phyloP scores from a whole-genome alignment of 2,113 vertebrate species.

The Tyrannus savana region DNA sequence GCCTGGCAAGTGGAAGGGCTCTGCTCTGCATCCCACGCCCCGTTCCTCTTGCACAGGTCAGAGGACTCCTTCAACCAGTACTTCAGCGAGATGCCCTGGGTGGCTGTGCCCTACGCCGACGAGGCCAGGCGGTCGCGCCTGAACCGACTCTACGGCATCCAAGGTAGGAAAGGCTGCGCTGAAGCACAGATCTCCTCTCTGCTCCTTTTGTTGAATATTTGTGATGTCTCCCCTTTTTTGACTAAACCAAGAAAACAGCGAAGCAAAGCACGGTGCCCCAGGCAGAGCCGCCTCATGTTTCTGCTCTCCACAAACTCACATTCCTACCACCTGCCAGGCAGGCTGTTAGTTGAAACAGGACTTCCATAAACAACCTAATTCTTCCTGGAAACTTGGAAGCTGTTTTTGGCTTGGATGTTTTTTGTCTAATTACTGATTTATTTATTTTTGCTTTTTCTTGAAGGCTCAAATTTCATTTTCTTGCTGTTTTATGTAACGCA shows the following conservation, averaged over 20 bases:
- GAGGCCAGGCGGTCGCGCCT: slow-evolving; percentile 92
- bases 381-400: slow-evolving; percentile 68
- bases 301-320: slow-evolving; percentile 24
- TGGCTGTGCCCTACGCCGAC: slow-evolving; percentile 90
- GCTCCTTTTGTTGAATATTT: neutral
- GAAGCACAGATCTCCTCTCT: neutral
- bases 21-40: neutral
- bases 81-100: slow-evolving; percentile 99
- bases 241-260: slow-evolving; percentile 14
- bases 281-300: slow-evolving; percentile 10
- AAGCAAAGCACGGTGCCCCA: slow-evolving; percentile 19
- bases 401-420: slow-evolving; percentile 51
- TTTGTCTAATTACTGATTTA: slow-evolving; percentile 54
- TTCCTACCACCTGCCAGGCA: slow-evolving; percentile 69
- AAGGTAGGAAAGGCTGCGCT: slow-evolving; percentile 77
- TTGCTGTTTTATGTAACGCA: slow-evolving; percentile 16
- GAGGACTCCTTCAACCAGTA: slow-evolving; percentile 99
- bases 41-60: slow-evolving; percentile 77
- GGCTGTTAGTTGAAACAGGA: slow-evolving; percentile 57
- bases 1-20: neutral
- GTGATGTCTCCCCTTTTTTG: slow-evolving; percentile 22
- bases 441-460: slow-evolving; percentile 51
- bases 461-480: slow-evolving; percentile 45
- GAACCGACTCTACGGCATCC: slow-evolving; percentile 95
- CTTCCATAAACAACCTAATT: slow-evolving; percentile 70